These are phyloP conservation scores for Andrena chrysosceles DNA, from an alignment of 2,888 invertebrate genomes.

Conservation along the genomic window DNA sequence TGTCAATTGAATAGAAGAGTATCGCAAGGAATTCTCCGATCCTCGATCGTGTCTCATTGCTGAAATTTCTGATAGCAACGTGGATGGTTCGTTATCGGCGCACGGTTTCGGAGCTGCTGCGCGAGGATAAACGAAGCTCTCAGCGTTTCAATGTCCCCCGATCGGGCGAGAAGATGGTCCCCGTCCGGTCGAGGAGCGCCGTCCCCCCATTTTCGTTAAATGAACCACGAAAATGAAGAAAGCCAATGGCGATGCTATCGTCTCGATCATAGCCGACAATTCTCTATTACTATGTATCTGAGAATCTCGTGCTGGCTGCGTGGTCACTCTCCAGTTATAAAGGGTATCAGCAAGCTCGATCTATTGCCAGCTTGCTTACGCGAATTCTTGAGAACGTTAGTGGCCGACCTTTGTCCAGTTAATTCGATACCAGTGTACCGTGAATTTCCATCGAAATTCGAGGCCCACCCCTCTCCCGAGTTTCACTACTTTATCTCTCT, in stretches of 20 bases:
- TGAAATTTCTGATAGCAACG: conserved; percentile 1
- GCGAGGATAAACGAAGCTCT: neutral
- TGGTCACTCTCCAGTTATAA: conserved; percentile 78
- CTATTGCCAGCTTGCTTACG: conserved; percentile 78
- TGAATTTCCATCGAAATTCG: conserved; percentile 68
- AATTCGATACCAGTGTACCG: conserved; percentile 65
- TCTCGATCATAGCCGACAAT: conserved; percentile 84
- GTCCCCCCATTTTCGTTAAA: conserved; percentile 76
- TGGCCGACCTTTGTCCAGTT: conserved; percentile 56
- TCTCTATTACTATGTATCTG: conserved; percentile 85
- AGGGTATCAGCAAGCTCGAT: conserved; percentile 78
- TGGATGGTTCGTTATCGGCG: neutral
- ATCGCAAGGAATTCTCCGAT: neutral
- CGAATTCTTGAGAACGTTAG: conserved; percentile 60
- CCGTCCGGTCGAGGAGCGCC: neutral
- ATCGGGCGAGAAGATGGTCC: conserved; percentile 10
- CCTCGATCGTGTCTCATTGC: neutral
- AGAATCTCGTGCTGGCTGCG: conserved; percentile 79
- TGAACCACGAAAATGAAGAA: conserved; percentile 81
- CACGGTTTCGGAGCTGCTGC: neutral
- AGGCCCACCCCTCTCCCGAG: neutral
- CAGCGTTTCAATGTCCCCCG: conserved; percentile 23
- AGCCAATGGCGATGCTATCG: conserved; percentile 72
- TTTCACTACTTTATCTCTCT: conserved; percentile 54
- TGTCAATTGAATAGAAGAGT: neutral